Base-by-base conservation (phyloP, 2,113 vertebrate species). In the Candoia aspera region DNA sequence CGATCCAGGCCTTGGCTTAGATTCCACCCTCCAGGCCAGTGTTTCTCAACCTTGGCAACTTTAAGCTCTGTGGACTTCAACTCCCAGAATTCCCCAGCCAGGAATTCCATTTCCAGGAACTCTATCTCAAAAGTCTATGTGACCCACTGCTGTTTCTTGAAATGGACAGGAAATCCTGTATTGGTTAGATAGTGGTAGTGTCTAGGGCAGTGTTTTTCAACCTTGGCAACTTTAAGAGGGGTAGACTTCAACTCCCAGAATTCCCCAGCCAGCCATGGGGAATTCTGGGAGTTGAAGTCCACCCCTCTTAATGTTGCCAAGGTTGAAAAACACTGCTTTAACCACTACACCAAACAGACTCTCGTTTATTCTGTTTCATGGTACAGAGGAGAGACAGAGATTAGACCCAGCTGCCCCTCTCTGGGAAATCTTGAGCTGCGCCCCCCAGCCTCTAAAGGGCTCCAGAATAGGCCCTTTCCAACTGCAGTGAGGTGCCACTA, bases 11-110 rank as follows among this genome's bases (percentile, higher is more conserved):
- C 29, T 86, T 26, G 23, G 42, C 46, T 64, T 62, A 62, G 9
- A 49, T 54, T 55, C 53, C 5, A 15, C 29, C 2, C 26, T 8
- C n/a, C 1, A 59, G 3, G 1, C n/a, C n/a, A 0, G 2, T 3
- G 64, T n/a, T 12, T 68, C 15, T 68, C 29, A n/a, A 17, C 29
- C 0, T n/a, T 73, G 68, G 0, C n/a, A 73, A 17, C n/a, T 73
- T 73, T 15, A 33, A 68, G 64, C 33, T 0, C 12, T 0, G 64
- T 6, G 42, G 42, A 42, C 42, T 42, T 73, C n/a, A 33, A 6
- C 64, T 33, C 64, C 29, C 64, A 73, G 64, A 73, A 73, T 33
- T 6, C n/a, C 64, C 13, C n/a, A 49, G 49, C 49, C 49, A 5
- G 49, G 49, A 49, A 49, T 49, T 49, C 49, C 49, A 1, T 73